phyloP scores from a whole-genome alignment of 2,888 invertebrate species.

The Sphinx pinastri region DNA sequence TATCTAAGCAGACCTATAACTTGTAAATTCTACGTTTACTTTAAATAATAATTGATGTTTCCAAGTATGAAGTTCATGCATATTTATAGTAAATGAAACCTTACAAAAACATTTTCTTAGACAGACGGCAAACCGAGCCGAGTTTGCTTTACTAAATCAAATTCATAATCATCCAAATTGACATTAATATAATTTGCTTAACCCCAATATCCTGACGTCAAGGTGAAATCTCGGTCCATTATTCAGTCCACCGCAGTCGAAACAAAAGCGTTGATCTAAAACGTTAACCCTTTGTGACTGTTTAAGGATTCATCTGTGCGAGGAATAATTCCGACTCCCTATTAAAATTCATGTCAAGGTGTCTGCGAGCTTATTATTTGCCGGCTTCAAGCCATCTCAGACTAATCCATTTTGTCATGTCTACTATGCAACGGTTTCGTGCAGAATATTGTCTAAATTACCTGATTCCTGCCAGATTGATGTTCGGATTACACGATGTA shows the following conservation, averaged over 20 bases:
- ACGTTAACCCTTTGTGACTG: slow-evolving; percentile 56
- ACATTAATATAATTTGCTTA: not conserved
- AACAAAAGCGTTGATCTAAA: slow-evolving; percentile 55
- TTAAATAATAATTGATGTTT: too few species aligned
- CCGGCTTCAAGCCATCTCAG: slow-evolving; percentile 48
- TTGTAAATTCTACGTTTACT: too few species aligned
- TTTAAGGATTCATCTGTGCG: slow-evolving; percentile 56
- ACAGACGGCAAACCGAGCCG: too few species aligned
- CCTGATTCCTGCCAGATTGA: not conserved
- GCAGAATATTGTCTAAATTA: not conserved
- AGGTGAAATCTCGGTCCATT: slow-evolving; percentile 1
- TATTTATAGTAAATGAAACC: too few species aligned
- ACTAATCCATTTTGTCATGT: slow-evolving; percentile 36
- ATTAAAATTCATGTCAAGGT: slow-evolving; percentile 65
- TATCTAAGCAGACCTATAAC: not conserved
- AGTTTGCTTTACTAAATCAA: too few species aligned
- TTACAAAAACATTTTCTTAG: too few species aligned
- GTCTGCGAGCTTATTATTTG: slow-evolving; percentile 56
- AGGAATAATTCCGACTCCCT: slow-evolving; percentile 59
- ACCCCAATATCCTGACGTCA: not conserved
- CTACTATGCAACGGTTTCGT: too few species aligned
- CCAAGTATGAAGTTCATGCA: too few species aligned
- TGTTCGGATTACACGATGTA: not conserved
- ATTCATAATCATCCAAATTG: not conserved
- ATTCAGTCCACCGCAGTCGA: slow-evolving; percentile 34